These are phyloP conservation scores for Lacerta bilineata DNA, from an alignment of 2,797 vertebrate genomes.

Conservation along the genomic window DNA sequence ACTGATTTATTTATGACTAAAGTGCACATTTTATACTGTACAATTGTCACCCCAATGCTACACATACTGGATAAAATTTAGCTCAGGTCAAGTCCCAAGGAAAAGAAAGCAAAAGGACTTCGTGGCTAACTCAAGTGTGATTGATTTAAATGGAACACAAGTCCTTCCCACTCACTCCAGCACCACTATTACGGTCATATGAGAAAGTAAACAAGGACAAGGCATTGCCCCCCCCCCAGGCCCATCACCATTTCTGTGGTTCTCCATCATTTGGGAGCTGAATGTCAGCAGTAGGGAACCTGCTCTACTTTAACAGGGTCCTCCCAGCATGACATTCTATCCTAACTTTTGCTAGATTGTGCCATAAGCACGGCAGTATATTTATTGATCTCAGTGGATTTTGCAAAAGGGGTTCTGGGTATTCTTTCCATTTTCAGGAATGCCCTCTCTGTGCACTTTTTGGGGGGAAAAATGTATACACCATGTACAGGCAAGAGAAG, in stretches of 20 bases:
- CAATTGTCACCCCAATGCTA: too few species aligned
- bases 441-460: neutral
- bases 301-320: too few species aligned
- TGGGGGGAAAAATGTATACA: too few species aligned
- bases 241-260: too few species aligned
- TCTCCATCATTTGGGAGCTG: too few species aligned
- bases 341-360: neutral
- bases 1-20: conserved; percentile 25
- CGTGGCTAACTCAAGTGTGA: neutral
- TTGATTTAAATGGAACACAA: too few species aligned
- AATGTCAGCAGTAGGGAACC: too few species aligned
- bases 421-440: neutral
- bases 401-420: neutral
- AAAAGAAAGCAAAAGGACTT: neutral
- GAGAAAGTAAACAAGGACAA: too few species aligned
- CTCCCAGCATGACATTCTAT: too few species aligned
- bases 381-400: neutral
- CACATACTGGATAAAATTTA: neutral
- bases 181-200: too few species aligned
- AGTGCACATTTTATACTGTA: too few species aligned
- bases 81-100: neutral
- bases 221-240: neutral
- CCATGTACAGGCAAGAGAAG: neutral
- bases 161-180: too few species aligned
- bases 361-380: neutral